Conservation (phyloP, 2,888 invertebrate genomes). For the Thyatira batis region DNA sequence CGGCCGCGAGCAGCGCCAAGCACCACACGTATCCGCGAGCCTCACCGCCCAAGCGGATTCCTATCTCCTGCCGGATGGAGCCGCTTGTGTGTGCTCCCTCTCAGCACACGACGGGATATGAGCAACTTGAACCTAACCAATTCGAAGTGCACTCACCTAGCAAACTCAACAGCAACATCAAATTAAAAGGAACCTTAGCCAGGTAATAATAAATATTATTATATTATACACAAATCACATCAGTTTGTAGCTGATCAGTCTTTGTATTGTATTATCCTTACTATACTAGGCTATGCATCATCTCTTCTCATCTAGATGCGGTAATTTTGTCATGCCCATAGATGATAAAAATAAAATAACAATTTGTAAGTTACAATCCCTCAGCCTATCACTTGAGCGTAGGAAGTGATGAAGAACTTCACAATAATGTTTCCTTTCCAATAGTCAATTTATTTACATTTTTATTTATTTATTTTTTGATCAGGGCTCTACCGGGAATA, state of each 20-base stretch:
- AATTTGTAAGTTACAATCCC: no score
- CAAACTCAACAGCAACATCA: slow-evolving; percentile 52
- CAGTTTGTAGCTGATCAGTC: slow-evolving; percentile 6
- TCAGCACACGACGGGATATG: slow-evolving; percentile 41
- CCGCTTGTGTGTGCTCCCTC: slow-evolving; percentile 53
- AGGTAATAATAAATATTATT: slow-evolving; percentile 49
- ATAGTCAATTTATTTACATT: no score
- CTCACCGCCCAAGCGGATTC: slow-evolving; percentile 63
- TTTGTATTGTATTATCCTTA: no score
- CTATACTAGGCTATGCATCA: no score
- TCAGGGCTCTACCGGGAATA: no score
- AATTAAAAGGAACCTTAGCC: slow-evolving; percentile 66
- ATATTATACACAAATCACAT: background rate
- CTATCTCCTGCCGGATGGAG: slow-evolving; percentile 67
- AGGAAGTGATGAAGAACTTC: no score
- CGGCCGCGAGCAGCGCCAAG: slow-evolving; percentile 50
- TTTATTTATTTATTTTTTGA: no score
- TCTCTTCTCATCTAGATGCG: no score
- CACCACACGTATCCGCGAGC: slow-evolving; percentile 75
- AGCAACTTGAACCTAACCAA: slow-evolving; percentile 45
- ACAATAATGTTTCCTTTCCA: no score
- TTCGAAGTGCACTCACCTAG: slow-evolving; percentile 40
- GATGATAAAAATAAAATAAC: no score
- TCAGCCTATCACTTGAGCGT: no score
- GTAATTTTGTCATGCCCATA: no score